phyloP scores from a whole-genome alignment of 2,113 vertebrate species.

The Apeltes quadracus region DNA sequence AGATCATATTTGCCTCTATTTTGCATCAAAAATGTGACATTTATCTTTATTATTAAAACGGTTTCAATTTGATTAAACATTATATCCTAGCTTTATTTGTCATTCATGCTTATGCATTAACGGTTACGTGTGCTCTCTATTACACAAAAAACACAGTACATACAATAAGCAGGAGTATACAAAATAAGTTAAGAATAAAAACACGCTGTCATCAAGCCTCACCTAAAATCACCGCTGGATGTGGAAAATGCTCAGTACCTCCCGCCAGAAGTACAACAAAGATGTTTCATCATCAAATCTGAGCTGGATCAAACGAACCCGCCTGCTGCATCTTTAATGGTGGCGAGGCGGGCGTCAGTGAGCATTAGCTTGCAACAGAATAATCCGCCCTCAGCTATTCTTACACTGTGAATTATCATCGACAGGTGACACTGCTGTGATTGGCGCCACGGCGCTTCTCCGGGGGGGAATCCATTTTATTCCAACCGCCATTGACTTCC shows the following conservation, averaged over 20 bases:
- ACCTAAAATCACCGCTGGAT: constrained; percentile 39
- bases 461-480: constrained; percentile 5
- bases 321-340: constrained; percentile 63
- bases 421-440: constrained; percentile 27
- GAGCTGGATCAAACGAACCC: constrained; percentile 55
- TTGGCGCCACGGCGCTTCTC: constrained; percentile 5
- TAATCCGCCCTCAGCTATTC: constrained; percentile 45
- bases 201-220: too few relatives aligned
- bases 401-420: constrained; percentile 45
- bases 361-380: constrained; percentile 54
- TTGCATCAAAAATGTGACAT: too few relatives aligned
- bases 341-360: constrained; percentile 38
- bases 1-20: neutral
- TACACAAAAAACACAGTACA: too few relatives aligned
- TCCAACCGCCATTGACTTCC: neutral
- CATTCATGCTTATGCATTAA: too few relatives aligned
- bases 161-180: too few relatives aligned
- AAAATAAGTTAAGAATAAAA: too few relatives aligned
- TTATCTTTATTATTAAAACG: too few relatives aligned
- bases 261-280: constrained; percentile 50
- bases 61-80: too few relatives aligned
- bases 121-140: too few relatives aligned
- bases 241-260: constrained; percentile 36
- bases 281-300: constrained; percentile 72
- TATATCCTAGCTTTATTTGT: too few relatives aligned